These are phyloP conservation scores for Armadillidium nasatum DNA, from an alignment of 1,140 invertebrate species.

Conservation along the genomic window DNA sequence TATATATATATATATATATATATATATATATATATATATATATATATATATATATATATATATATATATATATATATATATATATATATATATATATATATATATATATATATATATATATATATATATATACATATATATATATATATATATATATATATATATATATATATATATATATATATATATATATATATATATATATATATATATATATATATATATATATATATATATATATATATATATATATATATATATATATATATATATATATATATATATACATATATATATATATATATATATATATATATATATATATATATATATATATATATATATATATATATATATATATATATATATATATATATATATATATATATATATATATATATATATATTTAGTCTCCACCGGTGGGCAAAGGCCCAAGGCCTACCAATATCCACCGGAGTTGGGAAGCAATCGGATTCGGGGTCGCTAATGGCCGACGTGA, in stretches of 20 bases:
- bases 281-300: not conserved
- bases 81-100: conserved; percentile 12
- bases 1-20: not conserved
- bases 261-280: conserved; percentile 19
- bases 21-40: not conserved
- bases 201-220: not conserved
- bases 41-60: conserved; percentile 11
- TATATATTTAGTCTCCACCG: no score
- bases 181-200: conserved; percentile 8
- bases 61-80: conserved; percentile 17
- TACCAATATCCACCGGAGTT: no score
- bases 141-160: conserved; percentile 13
- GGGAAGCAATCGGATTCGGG: no score
- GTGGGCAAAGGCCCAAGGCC: no score
- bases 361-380: conserved; percentile 12
- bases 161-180: conserved; percentile 17
- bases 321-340: not conserved
- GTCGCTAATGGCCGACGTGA: no score
- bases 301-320: not conserved
- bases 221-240: not conserved
- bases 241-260: conserved; percentile 14
- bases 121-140: not conserved
- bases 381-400: not conserved
- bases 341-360: conserved; percentile 17
- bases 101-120: not conserved